Evolutionary conservation across 2,113 vertebrate genomes (phyloP).

Genomic region (Petromus typicus): DNA sequence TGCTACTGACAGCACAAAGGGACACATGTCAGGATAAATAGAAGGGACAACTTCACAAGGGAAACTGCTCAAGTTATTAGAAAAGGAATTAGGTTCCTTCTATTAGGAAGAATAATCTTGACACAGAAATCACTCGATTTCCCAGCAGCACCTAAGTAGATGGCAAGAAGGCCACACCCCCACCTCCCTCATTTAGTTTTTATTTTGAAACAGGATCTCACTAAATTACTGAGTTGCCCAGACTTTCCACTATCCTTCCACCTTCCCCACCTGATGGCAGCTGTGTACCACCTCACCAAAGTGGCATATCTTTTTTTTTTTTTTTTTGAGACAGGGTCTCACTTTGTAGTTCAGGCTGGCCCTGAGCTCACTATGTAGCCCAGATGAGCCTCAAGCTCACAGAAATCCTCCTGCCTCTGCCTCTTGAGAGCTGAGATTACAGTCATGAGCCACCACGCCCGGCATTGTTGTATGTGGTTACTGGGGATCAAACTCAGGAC

Average conservation of each 20-base stretch:
- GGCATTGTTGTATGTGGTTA: too few species aligned
- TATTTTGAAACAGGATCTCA: neutral
- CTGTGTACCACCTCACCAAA: neutral
- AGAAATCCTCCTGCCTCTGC: too few species aligned
- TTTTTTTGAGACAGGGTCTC: too few species aligned
- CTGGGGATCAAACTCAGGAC: too few species aligned
- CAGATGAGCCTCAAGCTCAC: too few species aligned
- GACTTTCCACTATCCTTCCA: neutral
- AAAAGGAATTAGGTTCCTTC: neutral
- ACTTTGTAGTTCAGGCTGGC: too few species aligned
- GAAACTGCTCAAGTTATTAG: neutral
- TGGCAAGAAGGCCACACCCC: neutral
- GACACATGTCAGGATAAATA: neutral
- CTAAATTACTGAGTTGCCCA: neutral
- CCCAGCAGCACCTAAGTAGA: neutral
- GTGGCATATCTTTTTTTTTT: neutral
- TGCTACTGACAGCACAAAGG: neutral
- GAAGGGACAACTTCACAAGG: neutral
- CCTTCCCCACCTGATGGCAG: neutral
- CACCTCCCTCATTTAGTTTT: neutral
- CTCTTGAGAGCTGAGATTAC: too few species aligned
- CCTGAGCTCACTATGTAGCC: too few species aligned
- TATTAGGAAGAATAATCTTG: neutral
- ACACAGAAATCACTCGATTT: neutral
- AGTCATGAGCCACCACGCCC: too few species aligned